phyloP scores from a whole-genome alignment of 2,888 invertebrate species.

The Gisinianus flammeolus region DNA sequence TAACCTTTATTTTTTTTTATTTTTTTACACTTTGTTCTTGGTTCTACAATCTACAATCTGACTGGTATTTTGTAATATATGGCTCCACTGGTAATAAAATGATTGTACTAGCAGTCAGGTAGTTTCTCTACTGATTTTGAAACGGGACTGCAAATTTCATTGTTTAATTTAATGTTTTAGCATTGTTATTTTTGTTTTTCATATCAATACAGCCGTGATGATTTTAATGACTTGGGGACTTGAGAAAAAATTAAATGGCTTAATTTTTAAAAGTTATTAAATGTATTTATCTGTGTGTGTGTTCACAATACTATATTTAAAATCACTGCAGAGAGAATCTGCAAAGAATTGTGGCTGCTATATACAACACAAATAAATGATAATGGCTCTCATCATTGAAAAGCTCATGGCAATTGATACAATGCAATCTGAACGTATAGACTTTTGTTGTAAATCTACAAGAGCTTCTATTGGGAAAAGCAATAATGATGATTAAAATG shows the following conservation, averaged over 20 bases:
- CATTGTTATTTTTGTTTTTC: not conserved
- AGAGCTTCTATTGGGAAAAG: not conserved
- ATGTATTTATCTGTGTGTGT: no score
- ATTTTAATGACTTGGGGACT: not conserved
- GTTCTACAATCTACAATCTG: no score
- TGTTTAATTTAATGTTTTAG: not conserved
- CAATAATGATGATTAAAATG: slow-evolving; percentile 21
- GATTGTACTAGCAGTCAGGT: no score
- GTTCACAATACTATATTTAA: no score
- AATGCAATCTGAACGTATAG: not conserved
- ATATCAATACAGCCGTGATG: not conserved
- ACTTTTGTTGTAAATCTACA: slow-evolving; percentile 8
- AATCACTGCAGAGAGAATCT: no score
- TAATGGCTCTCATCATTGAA: not conserved
- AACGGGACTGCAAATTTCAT: not conserved
- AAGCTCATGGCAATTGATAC: no score
- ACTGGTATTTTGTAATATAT: no score
- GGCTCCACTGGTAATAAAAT: no score
- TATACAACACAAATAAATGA: not conserved
- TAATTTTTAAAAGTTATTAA: slow-evolving; percentile 8
- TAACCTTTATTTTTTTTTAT: no score
- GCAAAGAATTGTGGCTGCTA: no score
- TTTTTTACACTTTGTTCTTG: no score
- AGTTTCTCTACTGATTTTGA: no score
- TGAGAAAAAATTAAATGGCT: slow-evolving; percentile 10